Conservation (phyloP, 2,113 vertebrate species). For the Bothrops jararaca region DNA sequence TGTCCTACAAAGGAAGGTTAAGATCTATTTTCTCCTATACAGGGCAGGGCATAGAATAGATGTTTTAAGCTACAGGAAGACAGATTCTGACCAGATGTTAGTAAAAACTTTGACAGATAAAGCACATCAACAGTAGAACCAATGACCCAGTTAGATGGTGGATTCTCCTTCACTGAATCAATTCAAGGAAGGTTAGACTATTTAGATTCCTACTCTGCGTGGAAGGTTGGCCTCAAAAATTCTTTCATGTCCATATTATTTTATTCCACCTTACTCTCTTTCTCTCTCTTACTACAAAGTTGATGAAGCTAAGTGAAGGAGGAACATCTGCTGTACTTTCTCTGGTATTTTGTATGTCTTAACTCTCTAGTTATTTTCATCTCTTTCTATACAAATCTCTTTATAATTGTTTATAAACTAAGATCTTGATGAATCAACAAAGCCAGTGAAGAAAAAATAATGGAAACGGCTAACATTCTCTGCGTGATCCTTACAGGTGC, state of each 20-base stretch:
- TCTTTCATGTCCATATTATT: not conserved
- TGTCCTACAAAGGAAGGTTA: not conserved
- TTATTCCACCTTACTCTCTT: not conserved
- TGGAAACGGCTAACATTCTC: constrained; percentile 43
- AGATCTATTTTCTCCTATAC: not conserved
- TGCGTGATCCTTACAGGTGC: constrained; percentile 42
- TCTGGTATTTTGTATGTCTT: not conserved
- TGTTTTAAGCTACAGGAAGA: not conserved
- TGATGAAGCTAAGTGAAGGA: not conserved
- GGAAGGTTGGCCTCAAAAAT: not conserved
- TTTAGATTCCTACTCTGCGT: not conserved
- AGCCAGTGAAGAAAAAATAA: constrained; percentile 20
- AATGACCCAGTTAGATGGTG: not conserved
- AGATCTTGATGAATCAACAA: not conserved
- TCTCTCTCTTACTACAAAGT: not conserved
- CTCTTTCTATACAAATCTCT: not conserved
- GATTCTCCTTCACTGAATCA: not conserved
- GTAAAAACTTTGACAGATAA: not conserved
- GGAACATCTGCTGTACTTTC: not conserved
- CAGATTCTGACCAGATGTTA: not conserved
- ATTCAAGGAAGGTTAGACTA: not conserved
- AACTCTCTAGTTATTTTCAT: not conserved
- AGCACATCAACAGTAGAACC: not conserved
- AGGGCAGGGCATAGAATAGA: not conserved
- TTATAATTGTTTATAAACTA: not conserved